Evolutionary conservation across 2,797 vertebrate genomes (phyloP).

Genomic region (Galagoides demidoff): DNA sequence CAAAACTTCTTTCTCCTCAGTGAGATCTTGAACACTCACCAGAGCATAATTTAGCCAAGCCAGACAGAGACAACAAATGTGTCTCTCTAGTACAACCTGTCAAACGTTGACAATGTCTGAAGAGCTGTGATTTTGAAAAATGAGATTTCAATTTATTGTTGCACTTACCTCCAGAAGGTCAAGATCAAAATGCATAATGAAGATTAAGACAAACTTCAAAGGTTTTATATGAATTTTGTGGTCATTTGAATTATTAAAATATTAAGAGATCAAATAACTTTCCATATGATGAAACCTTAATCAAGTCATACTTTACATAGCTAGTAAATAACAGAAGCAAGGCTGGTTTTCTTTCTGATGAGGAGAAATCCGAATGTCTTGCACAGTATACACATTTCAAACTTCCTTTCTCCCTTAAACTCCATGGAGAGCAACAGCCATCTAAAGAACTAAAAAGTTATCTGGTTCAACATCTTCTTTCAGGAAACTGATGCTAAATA

Average conservation of each 20-base stretch:
- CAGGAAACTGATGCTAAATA: background rate
- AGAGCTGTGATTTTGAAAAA: background rate
- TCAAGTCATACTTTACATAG: background rate
- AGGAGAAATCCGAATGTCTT: background rate
- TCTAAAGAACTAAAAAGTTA: background rate
- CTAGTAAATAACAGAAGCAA: background rate
- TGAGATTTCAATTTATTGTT: background rate
- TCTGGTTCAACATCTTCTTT: background rate
- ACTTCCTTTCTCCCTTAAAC: background rate
- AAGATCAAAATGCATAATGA: background rate
- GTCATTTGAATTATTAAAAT: background rate
- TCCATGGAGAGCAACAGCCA: background rate
- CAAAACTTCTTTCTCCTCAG: background rate
- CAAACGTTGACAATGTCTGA: background rate
- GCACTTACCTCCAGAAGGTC: background rate
- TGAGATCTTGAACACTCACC: background rate
- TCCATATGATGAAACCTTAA: background rate
- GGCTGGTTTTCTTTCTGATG: background rate
- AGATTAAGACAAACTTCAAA: slow-evolving; percentile 14
- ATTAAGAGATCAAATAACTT: slow-evolving; percentile 23
- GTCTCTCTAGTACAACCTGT: background rate
- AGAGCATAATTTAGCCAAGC: background rate
- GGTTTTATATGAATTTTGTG: background rate
- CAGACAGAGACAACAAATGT: background rate
- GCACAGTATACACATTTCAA: background rate